Conservation (phyloP, 2,113 vertebrate genomes). For the Lepidothrix coronata region DNA sequence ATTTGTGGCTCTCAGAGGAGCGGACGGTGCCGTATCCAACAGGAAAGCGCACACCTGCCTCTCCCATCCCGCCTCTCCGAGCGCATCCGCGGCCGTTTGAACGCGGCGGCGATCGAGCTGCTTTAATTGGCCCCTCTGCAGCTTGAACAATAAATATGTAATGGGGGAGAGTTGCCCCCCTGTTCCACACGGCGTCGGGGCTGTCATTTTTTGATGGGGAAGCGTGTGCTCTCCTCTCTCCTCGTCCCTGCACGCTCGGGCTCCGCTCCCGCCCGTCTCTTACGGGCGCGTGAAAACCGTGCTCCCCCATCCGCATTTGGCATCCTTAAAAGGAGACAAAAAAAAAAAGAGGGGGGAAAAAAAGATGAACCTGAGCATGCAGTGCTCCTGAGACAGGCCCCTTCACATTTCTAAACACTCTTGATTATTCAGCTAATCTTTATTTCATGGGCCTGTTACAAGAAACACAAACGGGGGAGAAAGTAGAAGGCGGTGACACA, state of each 20-base stretch:
- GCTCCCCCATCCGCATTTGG: background rate
- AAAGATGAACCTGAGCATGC: background rate
- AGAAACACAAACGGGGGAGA: constrained; percentile 62
- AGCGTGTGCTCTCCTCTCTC: background rate
- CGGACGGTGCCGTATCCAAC: fast-evolving
- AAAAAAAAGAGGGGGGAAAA: too few species aligned
- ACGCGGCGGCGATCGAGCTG: background rate
- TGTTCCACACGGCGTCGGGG: fast-evolving
- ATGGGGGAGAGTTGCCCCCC: background rate
- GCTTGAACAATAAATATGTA: constrained; percentile 25
- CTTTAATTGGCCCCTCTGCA: constrained; percentile 60
- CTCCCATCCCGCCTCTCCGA: background rate
- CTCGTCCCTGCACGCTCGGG: background rate
- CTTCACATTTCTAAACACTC: constrained; percentile 64
- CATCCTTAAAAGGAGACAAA: background rate
- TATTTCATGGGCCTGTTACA: constrained; percentile 72
- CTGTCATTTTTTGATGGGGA: background rate
- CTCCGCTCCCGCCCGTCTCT: background rate
- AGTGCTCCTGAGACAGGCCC: constrained; percentile 46
- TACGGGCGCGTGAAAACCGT: background rate
- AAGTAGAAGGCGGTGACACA: constrained; percentile 65
- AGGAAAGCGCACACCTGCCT: background rate
- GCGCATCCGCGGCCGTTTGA: background rate
- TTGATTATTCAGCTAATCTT: constrained; percentile 73
- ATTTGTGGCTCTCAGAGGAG: background rate